These are phyloP conservation scores for Cichladusa arquata DNA, from an alignment of 2,113 vertebrate species.

Conservation along the genomic window DNA sequence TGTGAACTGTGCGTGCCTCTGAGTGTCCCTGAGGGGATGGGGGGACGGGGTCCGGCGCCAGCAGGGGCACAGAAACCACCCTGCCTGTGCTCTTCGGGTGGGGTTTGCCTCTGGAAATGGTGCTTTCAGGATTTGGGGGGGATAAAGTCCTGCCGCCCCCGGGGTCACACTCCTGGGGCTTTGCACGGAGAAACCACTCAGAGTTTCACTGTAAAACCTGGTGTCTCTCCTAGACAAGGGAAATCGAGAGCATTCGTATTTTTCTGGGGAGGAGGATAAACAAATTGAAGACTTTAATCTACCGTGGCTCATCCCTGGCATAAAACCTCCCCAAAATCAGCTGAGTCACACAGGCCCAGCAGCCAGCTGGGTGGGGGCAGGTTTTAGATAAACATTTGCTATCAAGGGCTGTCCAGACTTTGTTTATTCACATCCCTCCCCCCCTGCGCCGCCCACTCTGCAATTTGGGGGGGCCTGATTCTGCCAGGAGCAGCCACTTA, in stretches of 20 bases:
- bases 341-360: conserved; percentile 37
- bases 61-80: fast-evolving
- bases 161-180: fast-evolving
- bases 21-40: not conserved
- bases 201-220: not conserved
- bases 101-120: not conserved
- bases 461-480: fast-evolving
- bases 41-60: no score
- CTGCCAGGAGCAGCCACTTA: not conserved
- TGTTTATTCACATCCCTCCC: not conserved
- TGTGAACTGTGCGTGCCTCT: not conserved
- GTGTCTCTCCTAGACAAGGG: fast-evolving
- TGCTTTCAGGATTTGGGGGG: fast-evolving
- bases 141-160: fast-evolving
- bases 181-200: fast-evolving
- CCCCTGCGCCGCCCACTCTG: not conserved
- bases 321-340: not conserved
- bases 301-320: not conserved
- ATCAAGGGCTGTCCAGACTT: conserved; percentile 21
- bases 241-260: fast-evolving
- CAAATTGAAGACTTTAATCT: not conserved
- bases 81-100: not conserved
- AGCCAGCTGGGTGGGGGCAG: conserved; percentile 21
- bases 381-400: conserved; percentile 2
- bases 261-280: not conserved